Percentiles rank a stretch among this genome's conserved stretches.
phyloP scores from a whole-genome alignment of 2,113 vertebrate genomes.

The Piaya cayana region DNA sequence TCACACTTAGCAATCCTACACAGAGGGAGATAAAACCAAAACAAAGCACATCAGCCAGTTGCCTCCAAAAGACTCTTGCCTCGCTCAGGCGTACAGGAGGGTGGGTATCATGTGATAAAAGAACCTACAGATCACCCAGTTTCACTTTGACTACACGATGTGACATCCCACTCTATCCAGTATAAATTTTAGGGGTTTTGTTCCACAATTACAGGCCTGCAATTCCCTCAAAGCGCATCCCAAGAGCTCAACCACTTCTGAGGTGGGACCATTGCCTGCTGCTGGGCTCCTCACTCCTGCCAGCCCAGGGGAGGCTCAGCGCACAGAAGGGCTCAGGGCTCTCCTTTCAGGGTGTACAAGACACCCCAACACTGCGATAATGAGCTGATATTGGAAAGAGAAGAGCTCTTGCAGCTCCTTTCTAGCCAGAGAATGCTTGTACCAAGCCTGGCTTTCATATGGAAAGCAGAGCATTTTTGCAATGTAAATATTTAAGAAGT shows the following conservation, averaged over 20 bases:
- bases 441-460: not conserved
- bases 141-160: not conserved
- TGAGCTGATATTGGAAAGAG: not conserved
- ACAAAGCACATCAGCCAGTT: not conserved
- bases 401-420: not conserved
- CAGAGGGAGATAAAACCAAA: not conserved
- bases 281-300: not conserved
- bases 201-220: not conserved
- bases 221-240: not conserved
- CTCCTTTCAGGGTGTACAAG: not conserved
- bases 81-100: not conserved
- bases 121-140: not conserved
- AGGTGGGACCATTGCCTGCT: not conserved
- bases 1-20: not conserved
- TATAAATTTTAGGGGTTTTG: not conserved
- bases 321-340: not conserved
- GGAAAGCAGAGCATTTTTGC: not conserved
- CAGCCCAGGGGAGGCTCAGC: not conserved
- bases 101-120: not conserved
- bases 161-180: not conserved
- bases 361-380: rapidly evolving
- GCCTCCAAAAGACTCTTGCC: not conserved
- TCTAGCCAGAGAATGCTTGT: not conserved
- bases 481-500: not conserved
- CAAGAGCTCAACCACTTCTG: not conserved